These are phyloP conservation scores for Bombus ignitus DNA, from an alignment of 1,140 invertebrate species.

Conservation along the genomic window DNA sequence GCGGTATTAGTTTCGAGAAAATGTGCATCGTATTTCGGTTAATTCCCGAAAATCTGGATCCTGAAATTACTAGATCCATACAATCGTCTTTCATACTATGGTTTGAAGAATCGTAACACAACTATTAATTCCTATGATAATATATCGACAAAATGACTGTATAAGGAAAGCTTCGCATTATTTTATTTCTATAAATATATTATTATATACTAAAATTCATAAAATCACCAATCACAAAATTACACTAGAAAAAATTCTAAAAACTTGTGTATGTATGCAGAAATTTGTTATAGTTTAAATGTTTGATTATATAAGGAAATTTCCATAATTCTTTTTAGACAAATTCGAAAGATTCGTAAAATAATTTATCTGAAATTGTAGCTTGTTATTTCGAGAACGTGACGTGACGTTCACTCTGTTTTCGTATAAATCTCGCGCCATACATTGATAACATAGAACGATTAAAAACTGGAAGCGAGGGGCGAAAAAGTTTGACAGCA, in stretches of 20 bases:
- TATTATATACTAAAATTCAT: no score
- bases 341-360: background rate
- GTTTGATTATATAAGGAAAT: background rate
- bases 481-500: constrained; percentile 19
- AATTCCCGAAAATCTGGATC: background rate
- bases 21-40: background rate
- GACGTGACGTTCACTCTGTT: background rate
- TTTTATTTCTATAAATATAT: no score
- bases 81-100: no score
- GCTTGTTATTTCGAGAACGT: background rate
- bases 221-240: no score
- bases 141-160: no score
- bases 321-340: background rate
- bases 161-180: no score
- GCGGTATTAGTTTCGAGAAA: background rate
- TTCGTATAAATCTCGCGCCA: background rate
- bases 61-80: no score
- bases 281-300: no score
- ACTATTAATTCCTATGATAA: no score
- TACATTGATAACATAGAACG: background rate
- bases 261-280: no score
- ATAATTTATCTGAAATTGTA: background rate
- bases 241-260: no score
- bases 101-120: no score
- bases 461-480: background rate